Base-by-base conservation (phyloP, 2,888 invertebrate species). In the Pammene fasciana region DNA sequence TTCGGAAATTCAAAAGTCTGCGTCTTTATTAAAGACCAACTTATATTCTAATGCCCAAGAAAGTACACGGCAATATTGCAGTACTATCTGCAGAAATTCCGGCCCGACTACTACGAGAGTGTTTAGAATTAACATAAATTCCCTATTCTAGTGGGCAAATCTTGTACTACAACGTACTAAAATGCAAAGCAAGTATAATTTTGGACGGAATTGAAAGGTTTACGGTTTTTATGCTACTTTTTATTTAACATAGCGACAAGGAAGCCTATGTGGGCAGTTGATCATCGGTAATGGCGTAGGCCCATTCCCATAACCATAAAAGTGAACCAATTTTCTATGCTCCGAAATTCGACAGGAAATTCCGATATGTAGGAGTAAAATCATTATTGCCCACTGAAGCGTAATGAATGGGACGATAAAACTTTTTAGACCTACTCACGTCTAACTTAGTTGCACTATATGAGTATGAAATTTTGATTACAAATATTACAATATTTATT, bases 121-220 rank as follows among this genome's bases (percentile, higher is more conserved):
- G 78, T 77, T 78, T 76, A 78, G 76, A 78, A 82, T 81, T 82
- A 78, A 77, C 81, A 82, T 82, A 82, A 82, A 82, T 81, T 80
- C 75, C 71, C 76, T 75, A 70, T 75, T 71, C 76, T 76, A 76
- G 75, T 75, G 74, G 72, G 66, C 71, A 60, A 75, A 78, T 74
- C 76, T 76, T 76, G 76, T 77, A 75, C 71, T 73, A 75, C 75
- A 72, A 71, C 72, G 72, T 68, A 70, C 68, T 68, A 68, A 72
- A 68, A 62, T 62, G 65, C 68, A 60, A 57, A 66, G 65, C 59
- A 16, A 65, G 59, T 60, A 55, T 60, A 65, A 60, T 68, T 71
- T 67, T 59, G 64, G 67, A 65, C 36, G 46, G 59, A 54, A 59
- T 65, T 67, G 65, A 71, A 60, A 68, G 60, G 80, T 79, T 78